Evolutionary conservation across 2,113 vertebrate species (phyloP).

Genomic region (Oreocharis arfaki): DNA sequence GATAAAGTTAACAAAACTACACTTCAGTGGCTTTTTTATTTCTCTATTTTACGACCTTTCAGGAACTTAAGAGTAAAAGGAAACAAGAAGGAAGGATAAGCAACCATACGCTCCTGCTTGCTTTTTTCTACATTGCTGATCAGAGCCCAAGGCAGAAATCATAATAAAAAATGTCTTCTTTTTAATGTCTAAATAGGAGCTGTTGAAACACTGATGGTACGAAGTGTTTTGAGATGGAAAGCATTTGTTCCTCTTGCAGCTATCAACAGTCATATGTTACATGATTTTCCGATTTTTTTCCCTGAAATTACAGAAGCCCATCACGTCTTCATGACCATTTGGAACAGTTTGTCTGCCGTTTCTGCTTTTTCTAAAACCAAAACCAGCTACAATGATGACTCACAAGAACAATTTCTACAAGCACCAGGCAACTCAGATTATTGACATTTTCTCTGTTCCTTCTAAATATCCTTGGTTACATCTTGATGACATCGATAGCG

Average conservation of each 20-base stretch:
- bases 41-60: constrained; percentile 66
- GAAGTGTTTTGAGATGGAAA: constrained; percentile 68
- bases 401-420: background rate
- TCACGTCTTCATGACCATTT: background rate
- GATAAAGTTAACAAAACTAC: constrained; percentile 74
- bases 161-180: constrained; percentile 55
- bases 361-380: constrained; percentile 4
- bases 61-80: constrained; percentile 61
- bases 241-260: constrained; percentile 67
- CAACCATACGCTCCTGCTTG: constrained; percentile 25
- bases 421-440: background rate
- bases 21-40: constrained; percentile 72
- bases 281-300: constrained; percentile 48
- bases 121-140: constrained; percentile 46
- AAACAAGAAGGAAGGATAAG: constrained; percentile 59
- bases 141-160: constrained; percentile 65
- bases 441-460: background rate
- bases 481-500: rapidly evolving
- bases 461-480: background rate
- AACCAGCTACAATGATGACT: background rate
- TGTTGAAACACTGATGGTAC: constrained; percentile 67
- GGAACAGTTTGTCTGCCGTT: background rate
- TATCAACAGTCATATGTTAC: constrained; percentile 64
- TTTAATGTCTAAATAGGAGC: constrained; percentile 67
- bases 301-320: constrained; percentile 2